A percentile compares a stretch with the other conserved stretches of the same genome.
phyloP scores from a whole-genome alignment of 2,113 vertebrate species.

The Peromyscus maniculatus region DNA sequence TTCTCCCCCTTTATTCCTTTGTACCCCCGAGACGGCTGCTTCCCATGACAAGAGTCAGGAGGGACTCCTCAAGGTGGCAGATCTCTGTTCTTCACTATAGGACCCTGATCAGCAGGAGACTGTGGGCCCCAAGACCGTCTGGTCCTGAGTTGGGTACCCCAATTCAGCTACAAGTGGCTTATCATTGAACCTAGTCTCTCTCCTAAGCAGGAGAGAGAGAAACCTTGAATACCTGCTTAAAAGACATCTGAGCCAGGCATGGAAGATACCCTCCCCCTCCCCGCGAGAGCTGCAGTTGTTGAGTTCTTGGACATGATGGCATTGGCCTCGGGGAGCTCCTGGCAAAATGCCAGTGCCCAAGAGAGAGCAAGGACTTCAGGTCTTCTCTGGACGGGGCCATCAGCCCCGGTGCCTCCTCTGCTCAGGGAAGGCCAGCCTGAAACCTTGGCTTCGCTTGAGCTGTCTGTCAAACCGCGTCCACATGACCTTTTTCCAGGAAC shows the following conservation, averaged over 20 bases:
- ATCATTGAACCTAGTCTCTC: not conserved
- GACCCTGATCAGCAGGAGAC: not conserved
- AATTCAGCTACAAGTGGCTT: not conserved
- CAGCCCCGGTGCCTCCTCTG: not conserved
- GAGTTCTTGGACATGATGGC: not conserved
- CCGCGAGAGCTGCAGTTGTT: not conserved
- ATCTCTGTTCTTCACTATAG: not conserved
- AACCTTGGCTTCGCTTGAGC: slow-evolving; percentile 25
- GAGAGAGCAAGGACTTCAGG: not conserved
- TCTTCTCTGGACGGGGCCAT: not conserved
- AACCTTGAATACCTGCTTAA: not conserved
- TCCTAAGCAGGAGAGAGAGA: not conserved
- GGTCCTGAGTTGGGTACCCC: not conserved
- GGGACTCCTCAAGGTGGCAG: not conserved
- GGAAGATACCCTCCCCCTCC: not conserved
- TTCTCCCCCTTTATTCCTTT: not conserved
- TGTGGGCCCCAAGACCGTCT: not conserved
- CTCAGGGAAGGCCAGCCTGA: not conserved
- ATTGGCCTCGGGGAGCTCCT: slow-evolving; percentile 7
- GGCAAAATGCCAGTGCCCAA: not conserved
- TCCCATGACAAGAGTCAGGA: not conserved
- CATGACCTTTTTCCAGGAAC: slow-evolving; percentile 73
- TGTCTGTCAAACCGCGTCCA: slow-evolving; percentile 66
- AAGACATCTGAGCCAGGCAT: not conserved
- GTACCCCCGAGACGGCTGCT: not conserved